A percentile compares a stretch with the other conserved stretches of the same genome.
These are phyloP conservation scores for Turnix velox DNA, from an alignment of 2,113 vertebrate species.

Conservation along the genomic window DNA sequence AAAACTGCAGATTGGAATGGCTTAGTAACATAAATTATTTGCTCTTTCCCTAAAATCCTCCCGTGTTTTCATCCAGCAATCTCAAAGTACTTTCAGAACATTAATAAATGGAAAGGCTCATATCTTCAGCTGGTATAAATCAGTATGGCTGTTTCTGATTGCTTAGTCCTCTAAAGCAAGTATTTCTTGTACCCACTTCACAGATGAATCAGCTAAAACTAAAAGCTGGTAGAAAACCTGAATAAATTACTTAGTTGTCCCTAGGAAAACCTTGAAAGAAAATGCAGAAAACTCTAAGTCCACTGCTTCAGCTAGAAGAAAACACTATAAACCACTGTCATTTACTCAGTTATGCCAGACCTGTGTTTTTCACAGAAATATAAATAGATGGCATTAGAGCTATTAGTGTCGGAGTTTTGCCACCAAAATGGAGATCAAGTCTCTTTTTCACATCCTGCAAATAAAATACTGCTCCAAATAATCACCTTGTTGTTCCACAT, in stretches of 20 bases:
- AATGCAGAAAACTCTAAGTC: not conserved
- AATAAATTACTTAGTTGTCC: not conserved
- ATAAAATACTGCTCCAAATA: not conserved
- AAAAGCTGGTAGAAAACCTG: not conserved
- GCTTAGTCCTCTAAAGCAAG: not conserved
- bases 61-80: slow-evolving; percentile 1
- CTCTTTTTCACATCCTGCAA: not conserved
- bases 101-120: not conserved
- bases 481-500: not conserved
- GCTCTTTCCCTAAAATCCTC: not conserved
- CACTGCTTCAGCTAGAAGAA: not conserved
- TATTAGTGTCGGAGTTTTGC: not conserved
- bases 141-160: not conserved
- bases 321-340: not conserved
- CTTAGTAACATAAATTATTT: slow-evolving; percentile 7
- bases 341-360: not conserved
- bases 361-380: not conserved
- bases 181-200: slow-evolving; percentile 12
- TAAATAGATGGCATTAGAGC: not conserved
- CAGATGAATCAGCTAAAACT: slow-evolving; percentile 27
- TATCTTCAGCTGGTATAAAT: slow-evolving; percentile 25
- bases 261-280: not conserved
- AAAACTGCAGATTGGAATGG: not conserved
- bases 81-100: slow-evolving; percentile 3
- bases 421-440: not conserved